A percentile compares a stretch with the other conserved stretches of the same genome.
These are phyloP conservation scores for Phallusia fumigata DNA, from an alignment of 23 tunicate genomes.

Conservation along the genomic window DNA sequence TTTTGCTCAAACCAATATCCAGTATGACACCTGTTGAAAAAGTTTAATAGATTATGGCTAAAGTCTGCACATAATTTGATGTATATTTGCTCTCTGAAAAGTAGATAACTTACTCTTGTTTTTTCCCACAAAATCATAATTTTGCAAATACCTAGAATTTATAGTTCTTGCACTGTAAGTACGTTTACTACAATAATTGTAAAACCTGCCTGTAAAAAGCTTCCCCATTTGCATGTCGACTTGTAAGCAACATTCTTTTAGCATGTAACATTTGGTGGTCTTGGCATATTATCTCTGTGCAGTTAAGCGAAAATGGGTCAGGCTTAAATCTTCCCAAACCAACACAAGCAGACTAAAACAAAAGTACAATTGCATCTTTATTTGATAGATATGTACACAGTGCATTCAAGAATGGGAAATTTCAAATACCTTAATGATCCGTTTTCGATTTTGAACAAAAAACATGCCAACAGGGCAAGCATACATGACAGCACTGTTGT, in stretches of 20 bases:
- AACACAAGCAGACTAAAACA: constrained; percentile 7
- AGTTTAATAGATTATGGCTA: not conserved
- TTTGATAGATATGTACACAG: not conserved
- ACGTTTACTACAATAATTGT: not conserved
- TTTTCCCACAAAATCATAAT: too few relatives aligned
- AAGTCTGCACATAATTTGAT: too few relatives aligned
- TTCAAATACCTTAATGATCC: not conserved
- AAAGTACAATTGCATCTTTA: not conserved
- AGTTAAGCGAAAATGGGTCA: constrained; percentile 24
- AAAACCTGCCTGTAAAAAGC: not conserved
- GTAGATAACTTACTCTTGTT: too few relatives aligned
- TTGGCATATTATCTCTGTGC: constrained; percentile 20
- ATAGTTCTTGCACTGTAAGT: not conserved
- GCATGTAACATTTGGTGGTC: constrained; percentile 41
- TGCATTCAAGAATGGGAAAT: not conserved
- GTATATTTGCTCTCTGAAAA: too few relatives aligned
- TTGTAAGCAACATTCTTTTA: not conserved
- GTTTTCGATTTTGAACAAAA: not conserved
- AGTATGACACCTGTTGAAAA: constrained; percentile 29
- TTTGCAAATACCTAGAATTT: too few relatives aligned
- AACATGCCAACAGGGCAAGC: not conserved
- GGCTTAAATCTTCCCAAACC: constrained; percentile 39
- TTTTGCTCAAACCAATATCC: constrained; percentile 37
- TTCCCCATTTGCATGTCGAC: not conserved
- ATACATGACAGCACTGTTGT: not conserved